Evolutionary conservation across 2,113 vertebrate species (phyloP).

Genomic region (Callorhinus ursinus): DNA sequence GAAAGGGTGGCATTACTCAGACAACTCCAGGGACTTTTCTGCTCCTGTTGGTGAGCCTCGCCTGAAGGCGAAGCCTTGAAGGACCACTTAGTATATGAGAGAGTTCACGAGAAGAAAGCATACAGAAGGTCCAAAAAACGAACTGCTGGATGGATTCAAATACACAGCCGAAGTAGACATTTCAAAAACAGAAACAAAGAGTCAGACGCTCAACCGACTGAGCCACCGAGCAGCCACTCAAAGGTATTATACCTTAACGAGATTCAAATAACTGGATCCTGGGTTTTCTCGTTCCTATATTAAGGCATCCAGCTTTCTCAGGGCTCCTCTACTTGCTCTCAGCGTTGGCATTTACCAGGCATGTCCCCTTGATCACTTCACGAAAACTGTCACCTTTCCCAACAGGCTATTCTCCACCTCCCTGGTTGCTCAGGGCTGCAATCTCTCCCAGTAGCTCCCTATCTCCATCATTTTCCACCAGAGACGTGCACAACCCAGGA

Average conservation of each 20-base stretch:
- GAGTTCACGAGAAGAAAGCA: neutral
- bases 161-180: neutral
- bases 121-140: neutral
- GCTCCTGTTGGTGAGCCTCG: neutral
- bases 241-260: neutral
- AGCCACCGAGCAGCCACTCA: neutral
- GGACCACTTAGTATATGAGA: neutral
- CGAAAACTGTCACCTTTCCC: neutral
- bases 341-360: neutral
- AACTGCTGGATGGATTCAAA: neutral
- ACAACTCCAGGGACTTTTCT: neutral
- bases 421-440: neutral
- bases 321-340: neutral
- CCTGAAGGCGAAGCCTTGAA: neutral
- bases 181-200: neutral
- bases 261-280: neutral
- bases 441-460: neutral
- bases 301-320: neutral
- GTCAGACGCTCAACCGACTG: neutral
- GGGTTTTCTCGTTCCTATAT: neutral
- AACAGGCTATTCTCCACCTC: neutral
- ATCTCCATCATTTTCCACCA: neutral
- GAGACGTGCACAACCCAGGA: neutral
- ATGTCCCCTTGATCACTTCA: neutral
- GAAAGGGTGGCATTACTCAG: neutral